Base-by-base conservation (phyloP, 2,113 vertebrate genomes). In the Bubo blakistoni region DNA sequence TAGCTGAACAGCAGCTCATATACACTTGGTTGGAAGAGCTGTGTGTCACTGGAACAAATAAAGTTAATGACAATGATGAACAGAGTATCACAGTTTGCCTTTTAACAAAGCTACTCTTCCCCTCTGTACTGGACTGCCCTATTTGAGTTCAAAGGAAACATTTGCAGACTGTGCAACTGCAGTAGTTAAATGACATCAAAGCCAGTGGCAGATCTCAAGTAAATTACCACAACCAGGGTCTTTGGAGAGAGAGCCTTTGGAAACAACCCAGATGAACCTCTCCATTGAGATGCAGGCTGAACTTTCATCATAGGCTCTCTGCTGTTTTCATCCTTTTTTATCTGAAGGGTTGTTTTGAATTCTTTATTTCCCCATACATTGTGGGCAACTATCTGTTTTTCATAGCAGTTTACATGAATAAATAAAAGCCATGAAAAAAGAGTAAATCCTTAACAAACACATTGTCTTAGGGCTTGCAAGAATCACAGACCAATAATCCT, bases 191-290 rank as follows among this genome's bases (percentile, higher is more conserved):
- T 9, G 11, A 4, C 78, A 93, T 83, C 61, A 94, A 97, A 96
- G 54, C 55, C 93, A 49, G 17, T 42, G 59, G 61, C 38, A 93
- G 78, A 46, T 63, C 36, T 10, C 55, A 86, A 94, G 85, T 20
- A 91, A 93, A 94, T 58, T 80, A 84, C 66, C 76, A 81, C 66
- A 96, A 44, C 52, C 78, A 93, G 71, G 10, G 38, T 92, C 66
- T 96, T 93, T 62, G 72, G 91, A 94, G 63, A 96, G 36, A 86
- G 19, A n/a, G 18, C 9, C 52, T 79, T 94, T 96, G 91, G 93
- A 97, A 97, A 97, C 58, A 97, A 82, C 16, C 46, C 47, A 81
- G 26, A 73, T 94, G 84, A 93, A 88, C 55, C 87, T 95, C 70
- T 32, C 9, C 78, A 95, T 22, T 42, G 76, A 74, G 79, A 91